phyloP scores from a whole-genome alignment of 2,888 invertebrate genomes.

The Sinentomon sp. region DNA sequence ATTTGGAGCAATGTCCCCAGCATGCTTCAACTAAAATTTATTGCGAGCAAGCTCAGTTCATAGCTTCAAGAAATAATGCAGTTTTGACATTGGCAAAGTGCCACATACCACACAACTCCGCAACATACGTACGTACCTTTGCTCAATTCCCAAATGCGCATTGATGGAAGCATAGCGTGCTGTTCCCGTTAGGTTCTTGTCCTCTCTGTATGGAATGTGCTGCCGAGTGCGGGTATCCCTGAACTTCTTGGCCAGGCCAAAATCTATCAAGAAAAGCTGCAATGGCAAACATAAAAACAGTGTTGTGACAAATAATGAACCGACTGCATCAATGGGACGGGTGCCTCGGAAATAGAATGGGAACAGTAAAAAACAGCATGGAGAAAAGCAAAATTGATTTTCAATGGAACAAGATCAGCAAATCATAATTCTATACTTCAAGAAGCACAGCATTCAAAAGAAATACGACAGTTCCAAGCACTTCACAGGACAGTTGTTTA shows the following conservation, averaged over 20 bases:
- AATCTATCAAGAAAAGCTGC: constrained; percentile 86
- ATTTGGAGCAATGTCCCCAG: too few species aligned
- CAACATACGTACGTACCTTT: constrained; percentile 30
- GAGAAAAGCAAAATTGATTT: constrained; percentile 1
- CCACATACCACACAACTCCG: too few species aligned
- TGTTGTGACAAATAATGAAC: neutral
- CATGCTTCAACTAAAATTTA: too few species aligned
- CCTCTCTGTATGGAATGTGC: constrained; percentile 89
- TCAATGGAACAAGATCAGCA: neutral
- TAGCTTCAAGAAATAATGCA: too few species aligned
- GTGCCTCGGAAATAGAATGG: neutral
- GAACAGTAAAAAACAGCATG: neutral
- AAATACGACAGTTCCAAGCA: neutral
- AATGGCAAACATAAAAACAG: constrained; percentile 12
- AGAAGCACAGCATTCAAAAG: neutral
- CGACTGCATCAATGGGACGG: neutral
- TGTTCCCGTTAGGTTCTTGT: constrained; percentile 82
- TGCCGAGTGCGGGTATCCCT: constrained; percentile 68
- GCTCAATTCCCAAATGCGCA: constrained; percentile 95
- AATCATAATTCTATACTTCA: neutral
- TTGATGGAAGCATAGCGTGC: constrained; percentile 97
- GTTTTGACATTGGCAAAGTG: too few species aligned
- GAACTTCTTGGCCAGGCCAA: constrained; percentile 96
- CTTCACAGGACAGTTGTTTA: neutral
- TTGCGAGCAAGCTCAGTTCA: too few species aligned